Evolutionary conservation across 1,140 invertebrate species (phyloP).

Genomic region (Formica selysi): DNA sequence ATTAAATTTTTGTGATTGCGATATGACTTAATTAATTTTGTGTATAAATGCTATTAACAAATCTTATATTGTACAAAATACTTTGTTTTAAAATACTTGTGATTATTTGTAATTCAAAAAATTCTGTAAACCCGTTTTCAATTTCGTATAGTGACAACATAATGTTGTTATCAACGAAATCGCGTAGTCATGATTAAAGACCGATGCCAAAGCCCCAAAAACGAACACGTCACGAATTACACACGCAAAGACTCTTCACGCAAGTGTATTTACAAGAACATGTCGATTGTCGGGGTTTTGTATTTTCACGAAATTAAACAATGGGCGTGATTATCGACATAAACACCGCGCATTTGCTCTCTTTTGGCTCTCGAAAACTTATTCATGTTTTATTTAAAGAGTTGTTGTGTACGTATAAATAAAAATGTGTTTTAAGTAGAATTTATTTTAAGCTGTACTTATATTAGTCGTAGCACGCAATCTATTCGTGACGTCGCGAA

Average conservation of each 20-base stretch:
- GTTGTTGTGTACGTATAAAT: conserved; percentile 36
- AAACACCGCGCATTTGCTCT: background rate
- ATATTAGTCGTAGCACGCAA: conserved; percentile 80
- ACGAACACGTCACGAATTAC: conserved; percentile 21
- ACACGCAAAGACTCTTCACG: conserved; percentile 9
- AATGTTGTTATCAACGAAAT: conserved; percentile 13
- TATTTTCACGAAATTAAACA: background rate
- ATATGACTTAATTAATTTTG: background rate
- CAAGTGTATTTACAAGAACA: background rate
- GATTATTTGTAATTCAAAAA: background rate
- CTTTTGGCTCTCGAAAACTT: background rate
- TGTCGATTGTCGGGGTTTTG: background rate
- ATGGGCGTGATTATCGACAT: background rate
- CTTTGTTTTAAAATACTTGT: background rate
- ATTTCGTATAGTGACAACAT: background rate
- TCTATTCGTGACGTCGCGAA: conserved; percentile 59
- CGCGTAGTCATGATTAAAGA: background rate
- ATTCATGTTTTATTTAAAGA: background rate
- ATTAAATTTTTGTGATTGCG: background rate
- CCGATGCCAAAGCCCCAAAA: conserved; percentile 12
- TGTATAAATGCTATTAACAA: background rate
- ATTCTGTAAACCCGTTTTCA: conserved; percentile 2
- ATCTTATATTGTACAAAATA: background rate
- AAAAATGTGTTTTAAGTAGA: conserved; percentile 58
- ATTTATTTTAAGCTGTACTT: conserved; percentile 69